These are phyloP conservation scores for Neogale vison DNA, from an alignment of 2,113 vertebrate genomes.

Conservation along the genomic window DNA sequence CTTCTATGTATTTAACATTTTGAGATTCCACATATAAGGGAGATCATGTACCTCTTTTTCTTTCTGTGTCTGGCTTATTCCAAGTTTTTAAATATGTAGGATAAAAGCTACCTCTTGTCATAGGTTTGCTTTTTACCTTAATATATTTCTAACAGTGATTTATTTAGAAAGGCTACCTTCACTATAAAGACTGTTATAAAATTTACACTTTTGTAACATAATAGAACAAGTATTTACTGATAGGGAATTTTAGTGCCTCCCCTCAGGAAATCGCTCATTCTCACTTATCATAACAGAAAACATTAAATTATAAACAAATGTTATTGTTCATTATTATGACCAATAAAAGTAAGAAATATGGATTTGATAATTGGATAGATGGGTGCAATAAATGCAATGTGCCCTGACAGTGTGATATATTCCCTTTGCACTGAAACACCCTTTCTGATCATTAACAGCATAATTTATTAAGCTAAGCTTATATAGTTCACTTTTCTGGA, in stretches of 20 bases:
- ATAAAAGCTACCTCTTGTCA: not conserved
- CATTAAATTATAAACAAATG: slow-evolving; percentile 53
- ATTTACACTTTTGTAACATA: not conserved
- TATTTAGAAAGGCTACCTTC: slow-evolving; percentile 16
- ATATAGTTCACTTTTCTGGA: not conserved
- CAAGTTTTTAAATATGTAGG: not conserved
- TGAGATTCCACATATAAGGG: not conserved
- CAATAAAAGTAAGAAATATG: slow-evolving; percentile 51
- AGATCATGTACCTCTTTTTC: not conserved
- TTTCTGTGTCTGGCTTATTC: not conserved
- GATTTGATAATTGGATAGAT: slow-evolving; percentile 52
- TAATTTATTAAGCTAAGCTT: slow-evolving; percentile 42
- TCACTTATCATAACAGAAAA: slow-evolving; percentile 43
- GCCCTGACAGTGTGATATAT: slow-evolving; percentile 18
- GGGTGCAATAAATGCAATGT: slow-evolving; percentile 55
- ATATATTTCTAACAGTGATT: not conserved
- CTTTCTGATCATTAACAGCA: slow-evolving; percentile 12
- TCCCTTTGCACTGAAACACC: not conserved
- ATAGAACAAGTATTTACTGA: slow-evolving; percentile 35
- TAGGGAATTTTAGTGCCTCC: not conserved
- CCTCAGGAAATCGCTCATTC: slow-evolving; percentile 13
- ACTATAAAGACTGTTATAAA: slow-evolving; percentile 23
- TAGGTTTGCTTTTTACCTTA: not conserved
- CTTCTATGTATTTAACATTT: not conserved
- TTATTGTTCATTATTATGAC: slow-evolving; percentile 41